A percentile compares a stretch with the other conserved stretches of the same genome.
phyloP scores from a whole-genome alignment of 1,140 invertebrate genomes.

The Papilio polyxenes region DNA sequence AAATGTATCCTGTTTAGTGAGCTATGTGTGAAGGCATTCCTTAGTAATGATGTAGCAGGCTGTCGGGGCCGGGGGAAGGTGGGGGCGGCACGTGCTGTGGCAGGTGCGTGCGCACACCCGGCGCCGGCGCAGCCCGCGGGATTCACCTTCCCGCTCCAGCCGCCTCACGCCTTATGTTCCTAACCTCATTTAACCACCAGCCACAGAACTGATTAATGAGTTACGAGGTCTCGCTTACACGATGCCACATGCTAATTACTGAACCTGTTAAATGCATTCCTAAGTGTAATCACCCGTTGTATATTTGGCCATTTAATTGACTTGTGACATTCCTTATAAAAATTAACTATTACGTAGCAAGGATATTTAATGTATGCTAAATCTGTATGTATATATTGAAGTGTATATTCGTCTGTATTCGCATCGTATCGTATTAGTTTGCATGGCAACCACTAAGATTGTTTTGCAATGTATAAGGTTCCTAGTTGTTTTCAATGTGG shows the following conservation, averaged over 20 bases:
- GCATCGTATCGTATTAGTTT: background rate
- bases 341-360: background rate
- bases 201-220: background rate
- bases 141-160: conserved; percentile 65
- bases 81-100: conserved; percentile 29
- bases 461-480: background rate
- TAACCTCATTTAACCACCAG: conserved; percentile 25
- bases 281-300: background rate
- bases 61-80: background rate
- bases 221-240: background rate
- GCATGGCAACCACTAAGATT: background rate
- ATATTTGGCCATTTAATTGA: background rate
- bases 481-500: background rate
- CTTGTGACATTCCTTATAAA: background rate
- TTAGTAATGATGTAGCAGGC: conserved; percentile 39
- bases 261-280: conserved; percentile 15
- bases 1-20: conserved; percentile 47
- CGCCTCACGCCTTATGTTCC: conserved; percentile 61
- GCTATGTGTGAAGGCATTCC: conserved; percentile 54
- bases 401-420: background rate
- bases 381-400: background rate
- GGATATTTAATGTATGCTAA: background rate
- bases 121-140: conserved; percentile 52
- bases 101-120: conserved; percentile 72
- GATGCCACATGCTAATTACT: background rate